Evolutionary conservation across 1,140 invertebrate species (phyloP), one percentile per base, ranked within the genome.

Genomic region (Drosophila grimshawi): DNA sequence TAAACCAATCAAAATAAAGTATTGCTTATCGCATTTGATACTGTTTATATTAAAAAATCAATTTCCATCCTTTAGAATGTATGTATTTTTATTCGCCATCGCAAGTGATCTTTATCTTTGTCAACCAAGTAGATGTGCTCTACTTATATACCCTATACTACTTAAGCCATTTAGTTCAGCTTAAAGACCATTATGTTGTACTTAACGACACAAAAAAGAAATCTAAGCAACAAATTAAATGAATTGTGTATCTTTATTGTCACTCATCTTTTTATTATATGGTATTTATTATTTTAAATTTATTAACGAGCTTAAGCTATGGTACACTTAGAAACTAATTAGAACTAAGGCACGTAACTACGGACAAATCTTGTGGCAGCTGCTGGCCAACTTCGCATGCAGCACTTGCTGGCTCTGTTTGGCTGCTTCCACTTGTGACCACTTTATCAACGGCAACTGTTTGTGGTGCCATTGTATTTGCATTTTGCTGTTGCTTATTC

Each of bases 321-420:
- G 76, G 10, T 4, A 51, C 56, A 51, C 46, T 10, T 59, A 11
- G 53, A 55, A 55, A 74, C 83, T 88, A 83, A 89, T 80, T 89
- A 68, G 69, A 62, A 49, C 62, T 75, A 32, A 73, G 66, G 66
- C 80, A 83, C 19, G 85, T 71, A 60, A 88, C 77, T 49, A 66
- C 52, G 41, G 73, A 63, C 67, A 88, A 89, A 69, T 89, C 83
- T 69, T 77, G 83, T 27, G 68, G 63, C 69, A 77, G 48, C 80
- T 83, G 83, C 4, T 75, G 33, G 10, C 37, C 61, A 3, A 37
- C 27, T 37, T 29, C 49, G 32, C 3, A 35, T 19, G 29, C 37
- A 19, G 11, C 61, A 3, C 1, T n/a, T 6, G 27, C 35, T 32
- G n/a, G 19, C 19, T 19, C 19, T 19, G 19, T 19, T 19, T 19